A percentile compares a stretch with the other conserved stretches of the same genome.
phyloP scores from a whole-genome alignment of 37 sponge, comb jelly and placozoan genomes.

The Crambe crambe region DNA sequence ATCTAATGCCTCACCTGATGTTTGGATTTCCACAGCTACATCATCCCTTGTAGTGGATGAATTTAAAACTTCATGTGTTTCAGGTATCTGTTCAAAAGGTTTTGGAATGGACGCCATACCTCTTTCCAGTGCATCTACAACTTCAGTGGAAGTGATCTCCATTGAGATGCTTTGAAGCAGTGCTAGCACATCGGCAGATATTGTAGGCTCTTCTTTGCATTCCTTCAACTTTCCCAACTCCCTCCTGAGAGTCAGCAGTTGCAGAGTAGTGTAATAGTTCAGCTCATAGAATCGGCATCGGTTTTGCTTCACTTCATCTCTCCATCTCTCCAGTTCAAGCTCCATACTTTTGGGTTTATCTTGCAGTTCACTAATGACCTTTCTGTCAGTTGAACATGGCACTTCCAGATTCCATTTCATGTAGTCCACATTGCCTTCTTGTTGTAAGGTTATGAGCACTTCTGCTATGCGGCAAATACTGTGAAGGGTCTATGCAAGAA shows the following conservation, averaged over 20 bases:
- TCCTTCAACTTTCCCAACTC: constrained; percentile 37
- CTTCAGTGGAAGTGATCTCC: background rate
- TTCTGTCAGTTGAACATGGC: background rate
- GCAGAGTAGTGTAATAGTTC: constrained; percentile 74
- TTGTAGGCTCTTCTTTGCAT: background rate
- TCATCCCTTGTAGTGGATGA: no score
- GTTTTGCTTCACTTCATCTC: background rate
- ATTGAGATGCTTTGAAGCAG: constrained; percentile 52
- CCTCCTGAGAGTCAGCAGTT: constrained; percentile 52
- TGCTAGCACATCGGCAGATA: constrained; percentile 3
- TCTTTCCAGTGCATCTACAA: background rate
- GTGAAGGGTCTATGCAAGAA: constrained; percentile 36
- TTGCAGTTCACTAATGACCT: constrained; percentile 21
- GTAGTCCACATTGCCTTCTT: constrained; percentile 56
- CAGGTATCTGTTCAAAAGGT: no score
- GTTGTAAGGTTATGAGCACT: constrained; percentile 29
- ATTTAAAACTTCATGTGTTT: no score
- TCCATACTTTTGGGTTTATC: constrained; percentile 45
- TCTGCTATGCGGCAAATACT: constrained; percentile 54
- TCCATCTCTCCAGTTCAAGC: constrained; percentile 39
- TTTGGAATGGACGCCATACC: background rate
- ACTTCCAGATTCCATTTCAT: constrained; percentile 26
- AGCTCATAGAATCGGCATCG: constrained; percentile 53
- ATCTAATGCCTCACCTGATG: no score
- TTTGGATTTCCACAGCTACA: no score